A percentile compares a stretch with the other conserved stretches of the same genome.
Conservation (phyloP, 1,140 invertebrate genomes). For the Samia ricini region DNA sequence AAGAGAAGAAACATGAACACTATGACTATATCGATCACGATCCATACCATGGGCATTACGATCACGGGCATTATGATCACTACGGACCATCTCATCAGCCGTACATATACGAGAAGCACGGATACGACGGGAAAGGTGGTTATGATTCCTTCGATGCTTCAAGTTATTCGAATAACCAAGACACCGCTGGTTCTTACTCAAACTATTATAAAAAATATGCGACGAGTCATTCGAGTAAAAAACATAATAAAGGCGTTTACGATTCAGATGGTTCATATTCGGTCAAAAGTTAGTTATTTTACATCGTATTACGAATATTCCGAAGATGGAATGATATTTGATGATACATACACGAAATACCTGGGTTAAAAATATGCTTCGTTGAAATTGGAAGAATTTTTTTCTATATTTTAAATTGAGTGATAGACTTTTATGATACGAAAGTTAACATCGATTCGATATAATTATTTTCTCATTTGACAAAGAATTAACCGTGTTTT, state of each 20-base stretch:
- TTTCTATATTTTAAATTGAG: too few relatives aligned
- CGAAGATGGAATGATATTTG: too few relatives aligned
- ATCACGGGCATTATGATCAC: slow-evolving; percentile 19
- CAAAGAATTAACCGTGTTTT: too few relatives aligned
- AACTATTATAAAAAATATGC: neutral
- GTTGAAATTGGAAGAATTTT: too few relatives aligned
- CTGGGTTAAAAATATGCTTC: too few relatives aligned
- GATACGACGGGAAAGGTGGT: neutral
- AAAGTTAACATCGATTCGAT: too few relatives aligned
- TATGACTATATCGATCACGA: slow-evolving; percentile 44
- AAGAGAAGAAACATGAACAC: slow-evolving; percentile 44
- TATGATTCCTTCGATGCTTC: neutral
- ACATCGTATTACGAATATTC: too few relatives aligned
- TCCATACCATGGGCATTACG: slow-evolving; percentile 22
- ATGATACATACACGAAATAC: too few relatives aligned
- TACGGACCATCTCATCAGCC: slow-evolving; percentile 10
- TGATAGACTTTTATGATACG: too few relatives aligned
- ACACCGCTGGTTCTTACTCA: neutral
- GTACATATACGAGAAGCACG: slow-evolving; percentile 35
- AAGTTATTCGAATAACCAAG: neutral
- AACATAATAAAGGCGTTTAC: slow-evolving; percentile 1
- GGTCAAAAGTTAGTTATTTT: slow-evolving; percentile 19
- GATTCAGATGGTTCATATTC: slow-evolving; percentile 59
- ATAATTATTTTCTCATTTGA: too few relatives aligned
- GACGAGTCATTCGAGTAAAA: neutral